These are phyloP conservation scores for Platygyra sinensis DNA, from an alignment of 64 coral and sea anemone genomes.

Conservation along the genomic window DNA sequence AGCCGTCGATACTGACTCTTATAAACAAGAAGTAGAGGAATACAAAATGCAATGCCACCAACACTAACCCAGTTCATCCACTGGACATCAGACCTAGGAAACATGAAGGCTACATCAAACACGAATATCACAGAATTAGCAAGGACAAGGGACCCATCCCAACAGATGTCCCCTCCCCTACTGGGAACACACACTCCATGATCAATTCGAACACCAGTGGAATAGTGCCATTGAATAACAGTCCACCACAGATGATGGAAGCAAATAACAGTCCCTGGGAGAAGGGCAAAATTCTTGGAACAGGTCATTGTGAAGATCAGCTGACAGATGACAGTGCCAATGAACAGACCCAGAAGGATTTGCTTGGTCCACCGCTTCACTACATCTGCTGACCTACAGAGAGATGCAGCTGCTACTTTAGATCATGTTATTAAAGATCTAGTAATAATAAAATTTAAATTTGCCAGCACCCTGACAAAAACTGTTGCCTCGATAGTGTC, in stretches of 20 bases:
- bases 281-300: constrained; percentile 39
- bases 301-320: constrained; percentile 56
- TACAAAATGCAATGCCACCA: constrained; percentile 20
- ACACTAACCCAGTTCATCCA: constrained; percentile 74
- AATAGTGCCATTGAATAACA: constrained; percentile 42
- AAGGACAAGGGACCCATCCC: constrained; percentile 14
- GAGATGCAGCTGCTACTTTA: neutral
- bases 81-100: constrained; percentile 63
- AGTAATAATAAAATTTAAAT: too few species aligned
- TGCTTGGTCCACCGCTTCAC: constrained; percentile 30
- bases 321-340: neutral
- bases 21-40: constrained; percentile 51
- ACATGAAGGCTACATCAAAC: constrained; percentile 55
- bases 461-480: too few species aligned
- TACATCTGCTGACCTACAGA: constrained; percentile 56
- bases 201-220: constrained; percentile 63
- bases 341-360: constrained; percentile 54
- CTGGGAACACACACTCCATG: constrained; percentile 59
- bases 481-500: too few species aligned
- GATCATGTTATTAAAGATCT: too few species aligned
- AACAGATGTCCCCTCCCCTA: constrained; percentile 42
- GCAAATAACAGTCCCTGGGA: constrained; percentile 17
- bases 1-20: constrained; percentile 58
- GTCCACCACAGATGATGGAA: constrained; percentile 1
- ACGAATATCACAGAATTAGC: constrained; percentile 21